A percentile compares a stretch with the other conserved stretches of the same genome.
phyloP scores from a whole-genome alignment of 2,797 vertebrate species.

The Astyanax mexicanus region DNA sequence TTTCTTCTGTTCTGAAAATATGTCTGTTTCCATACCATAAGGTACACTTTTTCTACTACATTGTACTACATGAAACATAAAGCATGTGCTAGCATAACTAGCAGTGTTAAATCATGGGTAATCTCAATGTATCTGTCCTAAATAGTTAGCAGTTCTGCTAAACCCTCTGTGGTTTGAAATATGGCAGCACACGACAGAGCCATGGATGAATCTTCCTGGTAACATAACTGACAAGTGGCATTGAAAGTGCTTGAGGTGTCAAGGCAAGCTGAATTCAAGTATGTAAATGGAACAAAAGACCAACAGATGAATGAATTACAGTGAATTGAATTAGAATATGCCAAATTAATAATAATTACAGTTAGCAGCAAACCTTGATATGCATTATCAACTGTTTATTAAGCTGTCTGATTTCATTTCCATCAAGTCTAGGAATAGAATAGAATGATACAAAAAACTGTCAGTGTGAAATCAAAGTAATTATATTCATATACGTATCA shows the following conservation, averaged over 20 bases:
- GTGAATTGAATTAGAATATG: neutral
- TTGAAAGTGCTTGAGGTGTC: neutral
- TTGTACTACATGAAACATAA: conserved; percentile 11
- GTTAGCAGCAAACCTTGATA: neutral
- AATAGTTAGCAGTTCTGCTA: conserved; percentile 2
- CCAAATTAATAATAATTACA: neutral
- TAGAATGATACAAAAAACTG: neutral
- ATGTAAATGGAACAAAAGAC: neutral
- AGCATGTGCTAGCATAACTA: conserved; percentile 24
- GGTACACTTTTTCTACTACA: conserved; percentile 21
- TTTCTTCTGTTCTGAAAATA: conserved; percentile 54
- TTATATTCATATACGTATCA: neutral
- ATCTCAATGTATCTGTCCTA: conserved; percentile 1
- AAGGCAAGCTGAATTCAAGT: neutral
- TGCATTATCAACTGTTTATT: neutral
- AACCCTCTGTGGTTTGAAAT: neutral
- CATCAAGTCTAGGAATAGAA: neutral
- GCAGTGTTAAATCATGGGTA: conserved; percentile 1
- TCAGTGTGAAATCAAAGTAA: neutral
- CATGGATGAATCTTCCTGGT: neutral
- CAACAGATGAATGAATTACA: neutral
- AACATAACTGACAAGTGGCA: neutral
- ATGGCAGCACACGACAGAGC: neutral
- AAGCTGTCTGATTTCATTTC: neutral
- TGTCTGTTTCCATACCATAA: conserved; percentile 27